Conservation (phyloP, 2,888 invertebrate genomes). For the Drosophila aldrichi region DNA sequence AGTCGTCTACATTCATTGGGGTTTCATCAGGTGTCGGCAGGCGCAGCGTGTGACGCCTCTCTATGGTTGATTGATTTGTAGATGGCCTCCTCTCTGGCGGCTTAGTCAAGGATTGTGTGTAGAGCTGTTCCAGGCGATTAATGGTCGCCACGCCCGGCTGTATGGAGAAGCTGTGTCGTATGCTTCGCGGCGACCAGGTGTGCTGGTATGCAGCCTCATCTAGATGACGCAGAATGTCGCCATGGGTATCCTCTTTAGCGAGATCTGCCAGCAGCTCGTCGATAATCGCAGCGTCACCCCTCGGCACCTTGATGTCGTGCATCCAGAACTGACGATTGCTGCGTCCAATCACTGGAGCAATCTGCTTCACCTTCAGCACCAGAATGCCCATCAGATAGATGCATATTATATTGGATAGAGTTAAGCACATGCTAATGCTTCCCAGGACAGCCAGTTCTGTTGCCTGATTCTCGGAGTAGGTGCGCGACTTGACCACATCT, state of each 20-base stretch:
- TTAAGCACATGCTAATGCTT: slow-evolving; percentile 89
- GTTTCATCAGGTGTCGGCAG: slow-evolving; percentile 21
- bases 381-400: slow-evolving; percentile 90
- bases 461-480: slow-evolving; percentile 88
- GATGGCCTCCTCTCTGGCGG: slow-evolving; percentile 27
- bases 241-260: slow-evolving; percentile 71
- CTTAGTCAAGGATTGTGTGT: slow-evolving; percentile 48
- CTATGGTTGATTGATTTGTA: slow-evolving; percentile 27
- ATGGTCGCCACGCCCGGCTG: slow-evolving; percentile 67
- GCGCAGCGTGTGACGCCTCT: slow-evolving; percentile 53
- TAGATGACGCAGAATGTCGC: slow-evolving; percentile 65
- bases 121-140: slow-evolving; percentile 77
- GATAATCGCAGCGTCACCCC: slow-evolving; percentile 87
- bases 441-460: slow-evolving; percentile 89
- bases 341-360: slow-evolving; percentile 87
- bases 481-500: slow-evolving; percentile 85
- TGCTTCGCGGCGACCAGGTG: slow-evolving; percentile 83
- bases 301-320: slow-evolving; percentile 88
- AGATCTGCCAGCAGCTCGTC: slow-evolving; percentile 82
- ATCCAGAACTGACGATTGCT: slow-evolving; percentile 87
- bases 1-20: slow-evolving; percentile 23
- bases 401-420: slow-evolving; percentile 90
- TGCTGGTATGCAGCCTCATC: slow-evolving; percentile 77
- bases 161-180: slow-evolving; percentile 61
- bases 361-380: slow-evolving; percentile 90